These are phyloP conservation scores for Teleogryllus oceanicus DNA, from an alignment of 2,888 invertebrate species.

Conservation along the genomic window DNA sequence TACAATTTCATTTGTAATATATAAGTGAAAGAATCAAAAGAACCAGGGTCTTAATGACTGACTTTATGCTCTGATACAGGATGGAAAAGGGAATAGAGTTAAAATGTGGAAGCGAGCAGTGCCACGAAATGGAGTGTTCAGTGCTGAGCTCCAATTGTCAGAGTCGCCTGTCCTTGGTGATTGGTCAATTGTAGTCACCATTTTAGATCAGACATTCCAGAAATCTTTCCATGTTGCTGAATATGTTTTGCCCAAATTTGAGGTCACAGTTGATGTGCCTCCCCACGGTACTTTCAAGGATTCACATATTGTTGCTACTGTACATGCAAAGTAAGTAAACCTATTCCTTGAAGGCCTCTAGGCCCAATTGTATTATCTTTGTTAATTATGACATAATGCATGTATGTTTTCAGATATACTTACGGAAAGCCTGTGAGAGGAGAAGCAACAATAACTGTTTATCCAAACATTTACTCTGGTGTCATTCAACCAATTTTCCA, in stretches of 20 bases:
- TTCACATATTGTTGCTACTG: conserved; percentile 69
- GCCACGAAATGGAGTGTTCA: conserved; percentile 70
- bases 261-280: conserved; percentile 78
- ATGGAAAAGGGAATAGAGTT: conserved; percentile 73
- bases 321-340: conserved; percentile 71
- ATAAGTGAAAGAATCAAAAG: no score
- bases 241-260: conserved; percentile 90
- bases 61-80: conserved; percentile 49
- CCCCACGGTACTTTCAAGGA: conserved; percentile 79
- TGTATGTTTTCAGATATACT: conserved; percentile 60
- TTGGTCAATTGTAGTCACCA: conserved; percentile 75
- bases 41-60: background rate
- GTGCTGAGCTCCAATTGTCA: conserved; percentile 71
- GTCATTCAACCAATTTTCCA: conserved; percentile 75
- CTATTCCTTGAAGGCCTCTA: background rate
- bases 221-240: conserved; percentile 80
- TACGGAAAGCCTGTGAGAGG: conserved; percentile 85
- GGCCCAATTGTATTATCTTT: background rate
- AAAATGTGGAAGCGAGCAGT: conserved; percentile 71
- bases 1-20: no score
- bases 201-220: conserved; percentile 62
- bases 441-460: conserved; percentile 77
- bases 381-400: background rate
- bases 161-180: conserved; percentile 79
- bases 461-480: conserved; percentile 75